Conservation (phyloP, 2,888 invertebrate genomes). For the Aromia moschata region DNA sequence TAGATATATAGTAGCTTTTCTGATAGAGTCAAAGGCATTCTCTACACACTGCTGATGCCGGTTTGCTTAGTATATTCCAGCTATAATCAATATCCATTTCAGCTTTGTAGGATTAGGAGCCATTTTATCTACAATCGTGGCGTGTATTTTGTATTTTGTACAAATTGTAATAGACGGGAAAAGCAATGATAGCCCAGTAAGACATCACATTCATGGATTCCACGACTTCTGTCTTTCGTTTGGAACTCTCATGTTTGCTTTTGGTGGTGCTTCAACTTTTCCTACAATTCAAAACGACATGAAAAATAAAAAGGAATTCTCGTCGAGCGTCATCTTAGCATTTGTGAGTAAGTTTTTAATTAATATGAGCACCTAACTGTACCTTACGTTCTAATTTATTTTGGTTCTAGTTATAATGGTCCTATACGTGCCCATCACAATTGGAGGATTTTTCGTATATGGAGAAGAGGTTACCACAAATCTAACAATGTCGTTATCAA, state of each 20-base stretch:
- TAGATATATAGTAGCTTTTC: too few relatives aligned
- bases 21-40: too few relatives aligned
- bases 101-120: slow-evolving; percentile 74
- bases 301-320: slow-evolving; percentile 72
- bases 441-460: slow-evolving; percentile 71
- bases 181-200: slow-evolving; percentile 59
- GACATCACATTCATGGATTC: slow-evolving; percentile 67
- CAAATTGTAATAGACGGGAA: slow-evolving; percentile 69
- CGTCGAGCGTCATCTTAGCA: slow-evolving; percentile 70
- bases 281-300: slow-evolving; percentile 84
- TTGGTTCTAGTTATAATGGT: slow-evolving; percentile 65
- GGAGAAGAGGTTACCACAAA: slow-evolving; percentile 71
- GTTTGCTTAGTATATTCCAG: too few relatives aligned
- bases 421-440: slow-evolving; percentile 70
- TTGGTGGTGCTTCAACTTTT: slow-evolving; percentile 79
- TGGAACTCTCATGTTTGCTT: slow-evolving; percentile 76
- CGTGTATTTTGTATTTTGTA: slow-evolving; percentile 71
- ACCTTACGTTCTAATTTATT: too few relatives aligned
- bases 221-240: slow-evolving; percentile 74
- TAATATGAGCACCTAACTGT: background rate
- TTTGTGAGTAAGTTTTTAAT: slow-evolving; percentile 65
- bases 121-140: slow-evolving; percentile 69
- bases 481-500: slow-evolving; percentile 67
- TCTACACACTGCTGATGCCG: too few relatives aligned
- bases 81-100: slow-evolving; percentile 41